Base-by-base conservation (phyloP, 2,113 vertebrate species). In the Rhea pennata region DNA sequence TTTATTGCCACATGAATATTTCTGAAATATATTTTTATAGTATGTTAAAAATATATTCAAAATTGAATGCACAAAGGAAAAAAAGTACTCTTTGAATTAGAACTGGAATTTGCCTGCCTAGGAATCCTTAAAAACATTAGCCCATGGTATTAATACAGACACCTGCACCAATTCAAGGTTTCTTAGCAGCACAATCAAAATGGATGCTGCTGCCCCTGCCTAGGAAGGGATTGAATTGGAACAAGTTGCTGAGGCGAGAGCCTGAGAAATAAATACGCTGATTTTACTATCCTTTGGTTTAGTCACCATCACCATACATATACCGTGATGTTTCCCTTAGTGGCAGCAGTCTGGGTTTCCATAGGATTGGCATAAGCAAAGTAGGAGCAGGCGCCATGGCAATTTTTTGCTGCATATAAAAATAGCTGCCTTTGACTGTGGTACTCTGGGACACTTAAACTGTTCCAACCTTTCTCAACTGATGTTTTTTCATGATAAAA, bases 331-430 rank as follows among this genome's bases (percentile, higher is more conserved):
- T 54, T 87, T 13, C 51, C 46, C 31, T 82, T 31, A 21, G 15
- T 67, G 27, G 1, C 15, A 27, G 69, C 21, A 39, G 11, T 39
- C n/a, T 29, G 31, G 0, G n/a, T 88, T 88, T 26, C 36, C 33
- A 1, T 15, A 36, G 5, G 40, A 12, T 11, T 74, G 39, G 10
- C 50, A 6, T 8, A 6, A 21, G 36, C 44, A 56, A 50, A 61
- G 15, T 64, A 31, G 1, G 3, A 66, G 33, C 33, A 2, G 1
- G 4, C 15, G 36, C 9, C 14, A 1, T 15, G 6, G 10, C 27
- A 82, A 13, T 71, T 71, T 75, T 64, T 31, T 72, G 9, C 50
- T 73, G 61, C 42, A 50, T 85, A 72, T 73, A 44, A 36, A 87
- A 87, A 27, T 14, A 87, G 12, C 10, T 29, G 4, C 46, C 0